Base-by-base conservation (phyloP, 2,888 invertebrate genomes). In the Tetragonisca angustula region DNA sequence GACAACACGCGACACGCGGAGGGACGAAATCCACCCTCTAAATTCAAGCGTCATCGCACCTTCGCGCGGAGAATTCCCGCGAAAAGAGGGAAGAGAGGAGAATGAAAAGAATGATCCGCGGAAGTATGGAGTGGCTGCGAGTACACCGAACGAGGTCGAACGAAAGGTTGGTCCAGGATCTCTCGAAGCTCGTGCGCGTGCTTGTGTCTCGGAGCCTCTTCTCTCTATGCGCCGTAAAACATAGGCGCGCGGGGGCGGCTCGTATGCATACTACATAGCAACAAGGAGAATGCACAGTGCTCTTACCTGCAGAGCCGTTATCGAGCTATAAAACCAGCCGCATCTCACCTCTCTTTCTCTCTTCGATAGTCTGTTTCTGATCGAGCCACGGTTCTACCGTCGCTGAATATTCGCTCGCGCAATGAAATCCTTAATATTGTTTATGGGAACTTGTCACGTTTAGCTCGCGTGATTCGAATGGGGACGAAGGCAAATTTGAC, bases 271-370 rank as follows among this genome's bases (percentile, higher is more conserved):
- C 82, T 43, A 79, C 83, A 76, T 76, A 78, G 67, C 70, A 75
- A 62, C 76, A 62, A 82, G 69, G 74, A 79, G 76, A 9, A 82
- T 84, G 69, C 79, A 80, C 79, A 83, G 69, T 81, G 62, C 76
- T 69, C 76, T 81, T 70, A 78, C 74, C 70, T 76, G 69, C 78
- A 76, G 73, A 74, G 79, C 75, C 76, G 86, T 86, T 81, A 83
- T 88, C 83, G 88, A 85, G 67, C 83, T 83, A 85, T 83, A 80
- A 86, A 85, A 79, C 59, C 64, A 36, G 80, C 69, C 56, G 54
- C 81, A 75, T 79, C 32, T 32, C 32, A 32, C 32, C 32, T 32
- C 69, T 9, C 36, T 36, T 9, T 43, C 43, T 43, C 43, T 9
- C 9, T 43, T 43, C 43, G 43, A 43, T 43, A 43, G 43, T 43